Evolutionary conservation across 2,113 vertebrate genomes (phyloP).

Genomic region (Petroica traversi): DNA sequence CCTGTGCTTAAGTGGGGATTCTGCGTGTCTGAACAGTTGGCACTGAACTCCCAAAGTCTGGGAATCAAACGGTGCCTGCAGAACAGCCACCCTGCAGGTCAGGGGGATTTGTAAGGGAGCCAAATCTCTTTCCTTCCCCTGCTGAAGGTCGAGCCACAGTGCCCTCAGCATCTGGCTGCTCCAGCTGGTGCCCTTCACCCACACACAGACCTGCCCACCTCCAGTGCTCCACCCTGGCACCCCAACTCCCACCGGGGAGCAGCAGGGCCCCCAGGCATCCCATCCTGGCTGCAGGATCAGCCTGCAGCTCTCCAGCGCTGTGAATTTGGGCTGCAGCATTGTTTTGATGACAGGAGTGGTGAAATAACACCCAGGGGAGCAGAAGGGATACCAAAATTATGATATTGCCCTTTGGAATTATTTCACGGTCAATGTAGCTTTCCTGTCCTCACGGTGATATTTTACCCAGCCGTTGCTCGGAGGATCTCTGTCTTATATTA

Average conservation of each 20-base stretch:
- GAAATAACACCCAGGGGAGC: conserved; percentile 35
- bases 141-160: background rate
- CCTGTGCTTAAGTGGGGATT: background rate
- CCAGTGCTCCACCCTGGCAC: background rate
- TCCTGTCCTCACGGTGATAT: conserved; percentile 11
- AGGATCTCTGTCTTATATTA: conserved; percentile 49
- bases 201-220: accelerated
- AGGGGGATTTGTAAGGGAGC: background rate
- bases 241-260: background rate
- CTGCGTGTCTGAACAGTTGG: background rate
- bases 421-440: conserved; percentile 46
- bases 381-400: conserved; percentile 28
- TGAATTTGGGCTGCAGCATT: background rate
- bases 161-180: background rate
- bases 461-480: conserved; percentile 28
- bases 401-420: conserved; percentile 35
- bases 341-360: conserved; percentile 12
- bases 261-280: background rate
- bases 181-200: background rate
- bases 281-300: background rate
- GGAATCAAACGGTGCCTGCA: background rate
- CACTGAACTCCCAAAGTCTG: background rate
- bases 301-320: background rate
- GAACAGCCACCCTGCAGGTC: background rate
- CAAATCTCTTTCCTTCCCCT: background rate